These are phyloP conservation scores for Pelobates fuscus DNA, from an alignment of 2,113 vertebrate species.

Conservation along the genomic window DNA sequence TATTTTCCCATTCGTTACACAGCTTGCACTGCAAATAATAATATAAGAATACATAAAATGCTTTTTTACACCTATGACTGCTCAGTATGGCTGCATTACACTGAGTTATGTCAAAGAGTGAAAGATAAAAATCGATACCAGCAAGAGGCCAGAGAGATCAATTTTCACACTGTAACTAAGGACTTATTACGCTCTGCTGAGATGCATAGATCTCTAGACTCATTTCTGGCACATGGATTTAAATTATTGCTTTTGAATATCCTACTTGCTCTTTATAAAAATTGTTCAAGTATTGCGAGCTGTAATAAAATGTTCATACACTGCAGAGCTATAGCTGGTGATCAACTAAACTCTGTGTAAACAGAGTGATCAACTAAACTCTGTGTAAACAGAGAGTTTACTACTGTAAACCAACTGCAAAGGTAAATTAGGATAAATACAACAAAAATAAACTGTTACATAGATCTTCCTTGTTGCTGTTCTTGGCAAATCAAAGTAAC, in stretches of 20 bases:
- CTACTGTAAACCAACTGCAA: too few species aligned
- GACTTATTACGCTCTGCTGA: background rate
- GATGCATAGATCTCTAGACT: background rate
- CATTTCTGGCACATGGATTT: background rate
- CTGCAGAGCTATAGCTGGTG: background rate
- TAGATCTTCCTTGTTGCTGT: too few species aligned
- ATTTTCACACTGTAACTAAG: background rate
- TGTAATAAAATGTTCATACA: background rate
- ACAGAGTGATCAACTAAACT: too few species aligned
- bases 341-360: too few species aligned
- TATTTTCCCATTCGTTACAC: too few species aligned
- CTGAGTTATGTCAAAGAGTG: background rate
- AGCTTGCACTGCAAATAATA: too few species aligned
- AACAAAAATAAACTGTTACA: too few species aligned
- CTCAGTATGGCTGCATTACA: background rate
- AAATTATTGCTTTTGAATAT: constrained; percentile 2
- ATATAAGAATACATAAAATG: background rate
- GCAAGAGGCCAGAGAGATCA: background rate
- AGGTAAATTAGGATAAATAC: too few species aligned
- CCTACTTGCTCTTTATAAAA: background rate
- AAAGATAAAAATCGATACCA: background rate
- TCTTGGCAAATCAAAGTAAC: too few species aligned
- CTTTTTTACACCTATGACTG: background rate
- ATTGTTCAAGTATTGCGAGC: background rate
- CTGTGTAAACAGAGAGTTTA: too few species aligned